phyloP scores from a whole-genome alignment of 2,113 vertebrate species.

The Globicephala melas region DNA sequence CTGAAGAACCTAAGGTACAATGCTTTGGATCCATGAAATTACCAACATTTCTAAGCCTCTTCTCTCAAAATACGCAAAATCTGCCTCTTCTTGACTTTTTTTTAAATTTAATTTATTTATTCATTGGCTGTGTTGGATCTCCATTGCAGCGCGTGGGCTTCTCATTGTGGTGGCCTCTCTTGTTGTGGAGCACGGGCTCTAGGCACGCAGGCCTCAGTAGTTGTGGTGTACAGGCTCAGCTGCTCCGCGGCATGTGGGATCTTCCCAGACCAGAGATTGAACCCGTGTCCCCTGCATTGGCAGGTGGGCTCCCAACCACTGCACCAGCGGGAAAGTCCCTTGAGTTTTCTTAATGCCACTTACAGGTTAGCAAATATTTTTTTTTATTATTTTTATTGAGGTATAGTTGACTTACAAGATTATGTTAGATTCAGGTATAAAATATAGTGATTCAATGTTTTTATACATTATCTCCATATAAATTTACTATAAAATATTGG shows the following conservation, averaged over 20 bases:
- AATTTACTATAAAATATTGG: not conserved
- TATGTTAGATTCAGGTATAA: not conserved
- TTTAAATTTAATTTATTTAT: no score
- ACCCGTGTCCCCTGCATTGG: no score
- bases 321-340: not conserved
- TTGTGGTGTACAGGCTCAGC: no score
- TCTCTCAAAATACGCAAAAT: not conserved
- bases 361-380: not conserved
- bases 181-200: fast-evolving
- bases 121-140: no score
- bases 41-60: not conserved
- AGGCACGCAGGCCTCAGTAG: no score
- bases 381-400: not conserved
- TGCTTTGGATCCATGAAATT: not conserved
- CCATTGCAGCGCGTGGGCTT: fast-evolving
- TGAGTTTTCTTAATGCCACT: not conserved
- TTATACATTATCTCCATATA: not conserved
- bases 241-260: no score
- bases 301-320: no score
- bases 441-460: not conserved
- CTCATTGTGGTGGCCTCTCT: no score
- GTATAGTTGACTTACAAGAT: not conserved
- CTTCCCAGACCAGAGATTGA: no score
- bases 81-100: not conserved
- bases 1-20: not conserved